These are phyloP conservation scores for Omphaloscelis lunosa DNA, from an alignment of 2,888 invertebrate genomes.

Conservation along the genomic window DNA sequence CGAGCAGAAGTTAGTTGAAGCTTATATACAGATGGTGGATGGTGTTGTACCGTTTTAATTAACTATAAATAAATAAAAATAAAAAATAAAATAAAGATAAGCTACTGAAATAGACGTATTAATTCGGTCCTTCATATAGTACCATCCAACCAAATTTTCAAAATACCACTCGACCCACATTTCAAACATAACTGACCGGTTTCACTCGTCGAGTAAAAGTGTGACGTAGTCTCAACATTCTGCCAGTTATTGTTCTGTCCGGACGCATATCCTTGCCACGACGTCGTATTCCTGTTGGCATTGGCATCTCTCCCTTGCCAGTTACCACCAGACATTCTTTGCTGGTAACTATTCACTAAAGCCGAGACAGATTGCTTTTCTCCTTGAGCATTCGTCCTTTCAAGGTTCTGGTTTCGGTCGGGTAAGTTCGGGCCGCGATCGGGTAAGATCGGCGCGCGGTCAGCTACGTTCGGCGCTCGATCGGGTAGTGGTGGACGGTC, in stretches of 20 bases:
- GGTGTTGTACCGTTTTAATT: too few relatives aligned
- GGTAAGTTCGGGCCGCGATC: constrained; percentile 73
- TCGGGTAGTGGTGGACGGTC: constrained; percentile 74
- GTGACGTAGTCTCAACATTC: constrained; percentile 80
- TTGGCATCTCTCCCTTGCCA: constrained; percentile 75
- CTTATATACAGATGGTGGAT: too few relatives aligned
- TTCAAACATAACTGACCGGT: constrained; percentile 82
- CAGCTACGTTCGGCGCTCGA: constrained; percentile 70
- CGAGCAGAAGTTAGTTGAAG: neutral
- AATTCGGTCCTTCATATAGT: neutral
- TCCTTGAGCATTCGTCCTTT: constrained; percentile 58
- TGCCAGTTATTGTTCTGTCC: constrained; percentile 82
- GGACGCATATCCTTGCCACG: constrained; percentile 62
- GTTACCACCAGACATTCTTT: constrained; percentile 78
- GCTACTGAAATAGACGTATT: neutral
- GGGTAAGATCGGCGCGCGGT: constrained; percentile 73
- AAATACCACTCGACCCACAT: constrained; percentile 36
- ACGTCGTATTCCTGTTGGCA: constrained; percentile 67
- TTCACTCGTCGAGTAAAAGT: constrained; percentile 86
- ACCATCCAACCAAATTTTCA: constrained; percentile 15
- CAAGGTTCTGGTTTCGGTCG: constrained; percentile 61
- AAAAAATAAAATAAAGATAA: neutral
- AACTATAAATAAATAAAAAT: too few relatives aligned
- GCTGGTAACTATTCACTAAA: constrained; percentile 86
- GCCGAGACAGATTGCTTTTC: constrained; percentile 83